Evolutionary conservation across 2,113 vertebrate species (phyloP), one percentile per base, ranked within the genome.

Genomic region (Rhinolophus ferrumequinum): DNA sequence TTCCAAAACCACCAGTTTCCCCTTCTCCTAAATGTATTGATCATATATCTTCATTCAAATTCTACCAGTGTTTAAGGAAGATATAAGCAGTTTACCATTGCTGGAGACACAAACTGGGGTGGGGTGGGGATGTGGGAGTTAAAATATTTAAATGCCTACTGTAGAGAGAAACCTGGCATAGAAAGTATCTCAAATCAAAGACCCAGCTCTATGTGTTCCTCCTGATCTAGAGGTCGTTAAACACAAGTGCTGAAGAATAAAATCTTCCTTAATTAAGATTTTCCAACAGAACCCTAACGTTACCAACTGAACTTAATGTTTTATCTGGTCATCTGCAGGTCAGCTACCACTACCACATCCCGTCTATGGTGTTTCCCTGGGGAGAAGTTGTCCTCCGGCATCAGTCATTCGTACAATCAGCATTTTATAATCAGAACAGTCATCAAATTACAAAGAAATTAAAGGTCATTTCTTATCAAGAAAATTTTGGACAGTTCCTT

Each of bases 211-310:
- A 19, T 50, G 26, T 94, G 6, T 84, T 84, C 11, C 52, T 83
- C 11, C 52, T 83, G 4, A 66, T 54, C 66, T 56, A 73, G 64
- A 96, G 28, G 35, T 81, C 38, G 95, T 54, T 58, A 76, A 84
- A 79, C 38, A 75, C 6, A 90, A 77, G 8, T 96, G 30, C 6
- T 82, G 30, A 82, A 12, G 3, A 91, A 93, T 70, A 77, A 85
- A 87, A 2, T 56, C 15, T 93, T 81, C 22, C 82, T 96, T 66
- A 76, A 82, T 81, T 79, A 94, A 85, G 44, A 93, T 81, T 90
- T 81, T 66, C 33, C 86, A 52, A 22, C 2, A 88, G 47, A 83
- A 76, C 10, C 22, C 5, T 70, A 16, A 81, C 66, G 64, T 26
- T 47, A 86, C 56, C 58, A 69, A 15, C 64, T 75, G 41, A 93